These are phyloP conservation scores for Neodiprion pinetum DNA, from an alignment of 1,140 invertebrate genomes.

Conservation along the genomic window DNA sequence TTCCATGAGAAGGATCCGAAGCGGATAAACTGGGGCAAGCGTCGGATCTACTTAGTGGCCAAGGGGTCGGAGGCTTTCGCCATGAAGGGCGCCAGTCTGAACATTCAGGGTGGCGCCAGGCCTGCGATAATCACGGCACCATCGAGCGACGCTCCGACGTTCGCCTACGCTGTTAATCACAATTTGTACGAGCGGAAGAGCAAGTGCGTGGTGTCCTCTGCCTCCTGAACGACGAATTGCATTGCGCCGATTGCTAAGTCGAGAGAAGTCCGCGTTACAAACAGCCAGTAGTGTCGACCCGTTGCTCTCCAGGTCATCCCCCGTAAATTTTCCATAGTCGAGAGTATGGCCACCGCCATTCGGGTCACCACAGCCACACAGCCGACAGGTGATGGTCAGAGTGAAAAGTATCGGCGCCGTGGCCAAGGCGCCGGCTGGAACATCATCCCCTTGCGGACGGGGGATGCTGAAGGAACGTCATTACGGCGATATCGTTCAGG, in stretches of 20 bases:
- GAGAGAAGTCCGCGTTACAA: neutral
- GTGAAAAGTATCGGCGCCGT: slow-evolving; percentile 68
- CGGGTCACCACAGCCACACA: slow-evolving; percentile 79
- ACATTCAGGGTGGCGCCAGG: slow-evolving; percentile 72
- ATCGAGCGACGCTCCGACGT: slow-evolving; percentile 75
- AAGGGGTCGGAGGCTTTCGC: slow-evolving; percentile 70
- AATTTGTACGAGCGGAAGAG: slow-evolving; percentile 64
- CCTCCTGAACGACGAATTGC: slow-evolving; percentile 80
- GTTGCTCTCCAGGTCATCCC: slow-evolving; percentile 62
- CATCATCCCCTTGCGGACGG: slow-evolving; percentile 72
- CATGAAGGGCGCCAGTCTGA: slow-evolving; percentile 68
- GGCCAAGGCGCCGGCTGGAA: slow-evolving; percentile 69
- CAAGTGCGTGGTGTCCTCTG: slow-evolving; percentile 65
- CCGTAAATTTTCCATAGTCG: slow-evolving; percentile 75
- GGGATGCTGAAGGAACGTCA: slow-evolving; percentile 67
- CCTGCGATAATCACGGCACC: slow-evolving; percentile 78
- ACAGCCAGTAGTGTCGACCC: neutral
- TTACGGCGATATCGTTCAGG: slow-evolving; percentile 71
- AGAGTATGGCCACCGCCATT: slow-evolving; percentile 79
- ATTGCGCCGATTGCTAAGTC: slow-evolving; percentile 73
- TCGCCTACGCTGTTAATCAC: slow-evolving; percentile 72
- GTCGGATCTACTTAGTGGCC: neutral
- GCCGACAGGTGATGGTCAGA: slow-evolving; percentile 77
- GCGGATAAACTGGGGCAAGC: slow-evolving; percentile 8
- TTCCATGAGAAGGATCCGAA: slow-evolving; percentile 53